These are phyloP conservation scores for Teleogryllus occipitalis DNA, from an alignment of 1,140 invertebrate species.

Conservation along the genomic window DNA sequence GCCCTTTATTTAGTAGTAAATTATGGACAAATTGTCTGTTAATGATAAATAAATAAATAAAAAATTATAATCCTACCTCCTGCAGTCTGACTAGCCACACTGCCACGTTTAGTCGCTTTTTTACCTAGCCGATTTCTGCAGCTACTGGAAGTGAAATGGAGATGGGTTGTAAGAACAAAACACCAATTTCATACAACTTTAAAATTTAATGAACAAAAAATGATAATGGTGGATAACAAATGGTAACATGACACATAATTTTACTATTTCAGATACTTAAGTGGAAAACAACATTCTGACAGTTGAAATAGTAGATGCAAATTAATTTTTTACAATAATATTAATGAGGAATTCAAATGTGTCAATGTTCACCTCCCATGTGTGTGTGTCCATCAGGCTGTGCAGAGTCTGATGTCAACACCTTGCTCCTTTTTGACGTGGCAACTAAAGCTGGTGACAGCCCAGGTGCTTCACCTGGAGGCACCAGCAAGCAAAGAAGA, in stretches of 20 bases:
- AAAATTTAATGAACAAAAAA: too few relatives aligned
- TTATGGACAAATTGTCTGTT: too few relatives aligned
- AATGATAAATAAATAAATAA: too few relatives aligned
- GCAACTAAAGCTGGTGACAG: slow-evolving; percentile 54
- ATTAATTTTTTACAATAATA: slow-evolving; percentile 13
- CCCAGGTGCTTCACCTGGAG: slow-evolving; percentile 31
- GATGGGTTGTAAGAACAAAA: too few relatives aligned
- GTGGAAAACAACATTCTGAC: slow-evolving; percentile 15
- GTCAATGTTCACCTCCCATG: neutral
- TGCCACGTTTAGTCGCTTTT: too few relatives aligned
- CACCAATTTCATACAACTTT: too few relatives aligned
- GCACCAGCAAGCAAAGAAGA: slow-evolving; percentile 28
- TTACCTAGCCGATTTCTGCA: too few relatives aligned
- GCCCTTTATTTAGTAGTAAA: too few relatives aligned
- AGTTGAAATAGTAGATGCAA: slow-evolving; percentile 11
- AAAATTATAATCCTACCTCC: too few relatives aligned
- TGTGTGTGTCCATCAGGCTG: slow-evolving; percentile 34
- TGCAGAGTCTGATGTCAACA: slow-evolving; percentile 37
- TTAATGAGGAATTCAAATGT: slow-evolving; percentile 20
- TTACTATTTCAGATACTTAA: too few relatives aligned
- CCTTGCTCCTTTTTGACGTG: slow-evolving; percentile 48
- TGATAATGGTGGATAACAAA: neutral
- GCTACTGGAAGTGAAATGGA: too few relatives aligned
- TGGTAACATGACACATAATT: slow-evolving; percentile 18
- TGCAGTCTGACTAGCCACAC: too few relatives aligned